Evolutionary conservation across 2,113 vertebrate genomes (phyloP).

Genomic region (Clarias batrachus): DNA sequence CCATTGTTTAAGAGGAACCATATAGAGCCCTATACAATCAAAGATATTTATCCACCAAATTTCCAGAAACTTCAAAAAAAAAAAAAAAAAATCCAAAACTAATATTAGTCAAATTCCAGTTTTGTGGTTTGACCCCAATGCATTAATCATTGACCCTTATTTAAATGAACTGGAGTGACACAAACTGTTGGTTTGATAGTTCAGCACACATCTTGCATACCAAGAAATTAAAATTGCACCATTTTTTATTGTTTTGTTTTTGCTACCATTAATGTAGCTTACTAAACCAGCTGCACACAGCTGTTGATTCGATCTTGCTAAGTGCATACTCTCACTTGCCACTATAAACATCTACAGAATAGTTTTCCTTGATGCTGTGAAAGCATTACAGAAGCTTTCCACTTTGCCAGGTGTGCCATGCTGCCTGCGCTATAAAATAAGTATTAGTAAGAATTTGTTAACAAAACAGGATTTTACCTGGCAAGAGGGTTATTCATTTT

Average conservation of each 20-base stretch:
- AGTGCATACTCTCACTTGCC: neutral
- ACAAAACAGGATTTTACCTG: neutral
- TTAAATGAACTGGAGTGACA: neutral
- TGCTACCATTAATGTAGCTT: neutral
- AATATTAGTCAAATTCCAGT: neutral
- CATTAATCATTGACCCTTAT: neutral
- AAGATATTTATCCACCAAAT: neutral
- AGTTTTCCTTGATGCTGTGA: neutral
- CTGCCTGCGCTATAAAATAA: neutral
- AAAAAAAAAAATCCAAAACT: too few species aligned
- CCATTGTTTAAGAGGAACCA: too few species aligned
- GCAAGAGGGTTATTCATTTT: neutral
- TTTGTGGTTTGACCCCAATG: neutral
- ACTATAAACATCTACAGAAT: neutral
- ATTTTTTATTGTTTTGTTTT: slow-evolving; percentile 1
- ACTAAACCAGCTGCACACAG: neutral
- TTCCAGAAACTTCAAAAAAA: neutral
- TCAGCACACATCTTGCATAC: neutral
- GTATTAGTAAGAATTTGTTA: neutral
- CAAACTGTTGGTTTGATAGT: neutral
- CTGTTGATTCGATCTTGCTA: neutral
- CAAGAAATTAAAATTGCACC: neutral
- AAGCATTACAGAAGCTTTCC: slow-evolving; percentile 12
- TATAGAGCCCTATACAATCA: neutral
- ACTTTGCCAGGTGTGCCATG: neutral